phyloP scores from a whole-genome alignment of 2,797 vertebrate genomes.

The Hydrolagus colliei region DNA sequence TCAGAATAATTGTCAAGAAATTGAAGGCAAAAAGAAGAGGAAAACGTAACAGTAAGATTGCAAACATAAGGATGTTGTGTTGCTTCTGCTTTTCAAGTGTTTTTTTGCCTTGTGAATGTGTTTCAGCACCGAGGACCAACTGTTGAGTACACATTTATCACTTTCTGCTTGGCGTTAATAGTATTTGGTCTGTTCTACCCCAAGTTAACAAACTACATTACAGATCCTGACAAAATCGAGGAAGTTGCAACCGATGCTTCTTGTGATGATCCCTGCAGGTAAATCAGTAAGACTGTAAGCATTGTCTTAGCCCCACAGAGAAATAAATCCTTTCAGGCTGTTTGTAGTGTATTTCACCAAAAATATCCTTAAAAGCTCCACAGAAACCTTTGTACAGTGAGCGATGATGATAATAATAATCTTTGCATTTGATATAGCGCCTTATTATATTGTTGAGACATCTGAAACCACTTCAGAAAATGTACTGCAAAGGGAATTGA shows the following conservation, averaged over 20 bases:
- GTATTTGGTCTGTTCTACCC: background rate
- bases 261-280: constrained; percentile 18
- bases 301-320: too few species aligned
- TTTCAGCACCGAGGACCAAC: background rate
- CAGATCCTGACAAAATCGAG: background rate
- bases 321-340: too few species aligned
- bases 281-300: background rate
- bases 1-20: background rate
- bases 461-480: too few species aligned
- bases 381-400: too few species aligned
- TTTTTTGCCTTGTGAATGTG: background rate
- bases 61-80: too few species aligned
- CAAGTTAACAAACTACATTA: background rate
- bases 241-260: background rate
- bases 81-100: constrained; percentile 5
- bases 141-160: background rate
- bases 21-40: background rate
- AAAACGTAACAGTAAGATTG: background rate
- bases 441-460: too few species aligned
- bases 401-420: too few species aligned
- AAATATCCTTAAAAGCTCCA: too few species aligned
- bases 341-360: too few species aligned
- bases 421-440: too few species aligned
- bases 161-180: background rate
- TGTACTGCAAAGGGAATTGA: too few species aligned